Conservation (phyloP, 2,888 invertebrate genomes). For the Chrysodeixis includens region DNA sequence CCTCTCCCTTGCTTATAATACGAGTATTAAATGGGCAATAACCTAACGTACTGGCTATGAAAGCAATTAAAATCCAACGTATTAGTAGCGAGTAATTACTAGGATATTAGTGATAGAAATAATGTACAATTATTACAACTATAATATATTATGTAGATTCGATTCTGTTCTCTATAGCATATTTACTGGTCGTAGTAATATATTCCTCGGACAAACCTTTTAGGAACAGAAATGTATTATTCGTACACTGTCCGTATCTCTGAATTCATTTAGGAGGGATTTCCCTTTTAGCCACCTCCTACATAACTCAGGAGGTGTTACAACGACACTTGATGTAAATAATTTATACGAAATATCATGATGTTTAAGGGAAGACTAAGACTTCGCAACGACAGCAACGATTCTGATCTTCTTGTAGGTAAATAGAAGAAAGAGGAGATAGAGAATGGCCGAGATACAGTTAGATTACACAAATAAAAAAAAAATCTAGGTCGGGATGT, state of each 20-base stretch:
- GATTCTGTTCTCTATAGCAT: not conserved
- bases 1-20: no score
- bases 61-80: not conserved
- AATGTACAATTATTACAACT: no score
- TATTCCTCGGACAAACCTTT: not conserved
- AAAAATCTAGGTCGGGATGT: no score
- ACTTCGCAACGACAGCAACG: no score
- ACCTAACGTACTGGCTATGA: not conserved
- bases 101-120: no score
- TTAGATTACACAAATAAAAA: no score
- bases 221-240: not conserved
- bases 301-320: not conserved
- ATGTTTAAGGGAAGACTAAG: not conserved
- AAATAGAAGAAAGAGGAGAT: no score
- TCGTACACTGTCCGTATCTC: not conserved
- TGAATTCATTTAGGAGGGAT: not conserved
- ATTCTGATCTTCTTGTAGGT: no score
- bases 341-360: not conserved
- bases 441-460: no score
- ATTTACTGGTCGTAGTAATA: not conserved
- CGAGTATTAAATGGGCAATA: not conserved
- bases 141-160: no score
- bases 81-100: no score
- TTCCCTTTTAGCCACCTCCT: not conserved
- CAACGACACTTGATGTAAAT: not conserved